These are phyloP conservation scores for Hucho hucho DNA, from an alignment of 2,113 vertebrate species.

Conservation along the genomic window DNA sequence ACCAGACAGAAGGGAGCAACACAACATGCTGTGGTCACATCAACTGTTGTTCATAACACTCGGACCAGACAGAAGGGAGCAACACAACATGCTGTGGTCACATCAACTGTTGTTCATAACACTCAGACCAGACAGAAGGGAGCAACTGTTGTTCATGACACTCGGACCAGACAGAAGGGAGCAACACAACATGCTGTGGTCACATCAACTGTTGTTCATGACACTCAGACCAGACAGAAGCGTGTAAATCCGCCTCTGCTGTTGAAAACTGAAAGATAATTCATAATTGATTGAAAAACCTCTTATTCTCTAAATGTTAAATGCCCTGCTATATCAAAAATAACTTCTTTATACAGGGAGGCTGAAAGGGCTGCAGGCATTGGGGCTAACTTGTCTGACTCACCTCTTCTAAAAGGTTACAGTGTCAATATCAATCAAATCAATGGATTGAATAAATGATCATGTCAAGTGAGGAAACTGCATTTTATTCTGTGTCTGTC, in stretches of 20 bases:
- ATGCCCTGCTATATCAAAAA: conserved; percentile 66
- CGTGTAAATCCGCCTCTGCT: conserved; percentile 3
- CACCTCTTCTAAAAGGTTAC: not conserved
- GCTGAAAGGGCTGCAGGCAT: conserved; percentile 49
- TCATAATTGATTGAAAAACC: conserved; percentile 66
- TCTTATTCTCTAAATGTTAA: conserved; percentile 71
- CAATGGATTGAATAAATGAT: not conserved
- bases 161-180: conserved; percentile 12
- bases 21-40: conserved; percentile 5
- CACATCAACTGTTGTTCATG: conserved; percentile 6
- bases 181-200: not conserved
- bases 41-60: not conserved
- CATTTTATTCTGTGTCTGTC: not conserved
- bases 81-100: no score
- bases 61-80: conserved; percentile 14
- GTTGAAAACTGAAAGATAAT: conserved; percentile 26
- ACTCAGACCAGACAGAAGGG: not conserved
- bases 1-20: not conserved
- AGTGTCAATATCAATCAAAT: not conserved
- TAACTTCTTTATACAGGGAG: conserved; percentile 49
- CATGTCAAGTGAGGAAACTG: not conserved
- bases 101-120: conserved; percentile 1
- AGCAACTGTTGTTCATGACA: not conserved
- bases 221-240: conserved; percentile 8
- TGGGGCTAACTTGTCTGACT: conserved; percentile 16